Conservation (phyloP, 2,113 vertebrate genomes). For the Myrmophylax atrothorax region DNA sequence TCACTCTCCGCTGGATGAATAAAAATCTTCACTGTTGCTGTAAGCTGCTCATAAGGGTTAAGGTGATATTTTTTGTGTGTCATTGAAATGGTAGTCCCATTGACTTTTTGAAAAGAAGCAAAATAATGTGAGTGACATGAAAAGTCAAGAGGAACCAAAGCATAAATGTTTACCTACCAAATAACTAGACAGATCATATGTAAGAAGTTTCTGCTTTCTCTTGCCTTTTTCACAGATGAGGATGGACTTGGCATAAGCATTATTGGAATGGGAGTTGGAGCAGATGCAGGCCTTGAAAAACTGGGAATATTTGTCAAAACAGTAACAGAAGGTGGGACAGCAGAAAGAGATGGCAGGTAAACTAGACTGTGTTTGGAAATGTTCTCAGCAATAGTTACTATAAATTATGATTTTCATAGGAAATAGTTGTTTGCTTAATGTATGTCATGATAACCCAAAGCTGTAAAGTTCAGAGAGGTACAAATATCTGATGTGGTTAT, state of each 20-base stretch:
- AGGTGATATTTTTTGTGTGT: neutral
- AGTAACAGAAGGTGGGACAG: constrained; percentile 94
- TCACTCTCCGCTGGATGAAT: neutral
- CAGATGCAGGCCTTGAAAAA: constrained; percentile 95
- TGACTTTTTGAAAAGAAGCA: neutral
- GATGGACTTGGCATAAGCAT: constrained; percentile 98
- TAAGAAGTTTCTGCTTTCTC: neutral
- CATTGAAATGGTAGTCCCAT: neutral
- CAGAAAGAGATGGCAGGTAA: constrained; percentile 93
- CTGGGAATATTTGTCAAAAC: constrained; percentile 99
- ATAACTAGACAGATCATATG: neutral
- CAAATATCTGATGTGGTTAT: neutral
- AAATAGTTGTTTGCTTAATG: neutral
- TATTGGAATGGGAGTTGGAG: constrained; percentile 99
- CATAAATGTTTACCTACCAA: neutral
- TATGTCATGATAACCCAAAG: neutral
- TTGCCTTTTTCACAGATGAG: constrained; percentile 82
- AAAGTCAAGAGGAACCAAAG: neutral
- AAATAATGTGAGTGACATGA: neutral
- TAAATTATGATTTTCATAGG: neutral
- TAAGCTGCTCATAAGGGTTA: neutral
- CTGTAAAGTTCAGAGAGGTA: neutral
- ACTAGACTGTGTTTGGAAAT: neutral
- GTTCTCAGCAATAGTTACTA: neutral
- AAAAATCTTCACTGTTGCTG: neutral